Percentiles rank a stretch among this genome's conserved stretches.
These are phyloP conservation scores for Scaptomyza parva DNA, from an alignment of 2,888 invertebrate species.

Conservation along the genomic window DNA sequence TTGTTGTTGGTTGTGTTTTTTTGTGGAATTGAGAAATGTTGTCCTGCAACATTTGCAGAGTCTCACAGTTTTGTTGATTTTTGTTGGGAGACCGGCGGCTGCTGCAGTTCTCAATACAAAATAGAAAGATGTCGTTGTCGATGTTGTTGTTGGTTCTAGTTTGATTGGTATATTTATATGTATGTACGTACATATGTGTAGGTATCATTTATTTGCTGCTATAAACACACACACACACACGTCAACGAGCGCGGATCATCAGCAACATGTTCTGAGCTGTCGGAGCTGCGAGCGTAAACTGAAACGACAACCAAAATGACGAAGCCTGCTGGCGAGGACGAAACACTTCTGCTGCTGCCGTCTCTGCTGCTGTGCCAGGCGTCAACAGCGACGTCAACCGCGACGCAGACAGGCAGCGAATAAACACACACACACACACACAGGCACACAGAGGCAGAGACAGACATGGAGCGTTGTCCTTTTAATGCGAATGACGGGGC, in stretches of 20 bases:
- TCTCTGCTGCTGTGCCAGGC: not conserved
- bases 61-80: conserved; percentile 33
- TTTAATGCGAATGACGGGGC: conserved; percentile 73
- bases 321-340: conserved; percentile 68
- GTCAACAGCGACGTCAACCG: conserved; percentile 31
- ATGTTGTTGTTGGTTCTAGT: conserved; percentile 12
- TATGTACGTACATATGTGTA: conserved; percentile 25
- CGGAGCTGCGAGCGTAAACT: conserved; percentile 82
- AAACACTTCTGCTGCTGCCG: conserved; percentile 27
- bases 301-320: conserved; percentile 57
- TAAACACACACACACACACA: conserved; percentile 36
- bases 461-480: conserved; percentile 74
- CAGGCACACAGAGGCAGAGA: conserved; percentile 18
- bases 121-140: conserved; percentile 18
- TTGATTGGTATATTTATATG: conserved; percentile 32
- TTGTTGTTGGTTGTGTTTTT: not conserved
- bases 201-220: conserved; percentile 49
- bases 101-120: conserved; percentile 21
- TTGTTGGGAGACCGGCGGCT: conserved; percentile 18
- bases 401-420: conserved; percentile 38
- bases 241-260: conserved; percentile 60
- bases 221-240: conserved; percentile 72
- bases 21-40: conserved; percentile 43
- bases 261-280: conserved; percentile 80
- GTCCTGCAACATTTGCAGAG: conserved; percentile 64